Percentiles rank a stretch among this genome's conserved stretches.
Conservation (phyloP, 2,797 vertebrate genomes). For the Threskiornis aethiopicus region DNA sequence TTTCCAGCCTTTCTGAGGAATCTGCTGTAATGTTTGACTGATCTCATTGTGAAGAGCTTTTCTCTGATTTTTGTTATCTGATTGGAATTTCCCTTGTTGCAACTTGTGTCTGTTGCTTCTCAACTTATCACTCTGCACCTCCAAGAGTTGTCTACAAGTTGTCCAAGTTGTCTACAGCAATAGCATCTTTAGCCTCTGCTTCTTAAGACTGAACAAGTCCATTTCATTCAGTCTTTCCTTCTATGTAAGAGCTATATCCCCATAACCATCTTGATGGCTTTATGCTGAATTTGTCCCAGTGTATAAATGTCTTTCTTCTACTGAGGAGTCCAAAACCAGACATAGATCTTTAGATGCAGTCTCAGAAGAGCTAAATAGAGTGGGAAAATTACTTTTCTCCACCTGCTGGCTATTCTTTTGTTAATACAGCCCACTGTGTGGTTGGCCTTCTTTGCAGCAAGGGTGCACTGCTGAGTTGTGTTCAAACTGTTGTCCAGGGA, state of each 20-base stretch:
- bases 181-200: not conserved
- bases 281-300: not conserved
- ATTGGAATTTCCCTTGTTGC: not conserved
- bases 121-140: not conserved
- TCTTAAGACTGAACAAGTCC: not conserved
- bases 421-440: not conserved
- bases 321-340: not conserved
- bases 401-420: not conserved
- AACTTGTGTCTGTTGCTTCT: not conserved
- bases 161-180: not conserved
- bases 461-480: not conserved
- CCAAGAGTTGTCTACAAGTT: not conserved
- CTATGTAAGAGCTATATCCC: not conserved
- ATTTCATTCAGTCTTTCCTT: not conserved
- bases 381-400: not conserved
- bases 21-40: not conserved
- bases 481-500: not conserved
- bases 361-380: not conserved
- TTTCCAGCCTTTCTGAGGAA: not conserved
- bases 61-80: not conserved
- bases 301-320: not conserved
- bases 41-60: not conserved
- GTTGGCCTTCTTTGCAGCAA: not conserved
- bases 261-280: not conserved
- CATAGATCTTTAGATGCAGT: not conserved